Percentiles rank a stretch among this genome's conserved stretches.
These are phyloP conservation scores for Buphagus erythrorhynchus DNA, from an alignment of 2,797 vertebrate species.

Conservation along the genomic window DNA sequence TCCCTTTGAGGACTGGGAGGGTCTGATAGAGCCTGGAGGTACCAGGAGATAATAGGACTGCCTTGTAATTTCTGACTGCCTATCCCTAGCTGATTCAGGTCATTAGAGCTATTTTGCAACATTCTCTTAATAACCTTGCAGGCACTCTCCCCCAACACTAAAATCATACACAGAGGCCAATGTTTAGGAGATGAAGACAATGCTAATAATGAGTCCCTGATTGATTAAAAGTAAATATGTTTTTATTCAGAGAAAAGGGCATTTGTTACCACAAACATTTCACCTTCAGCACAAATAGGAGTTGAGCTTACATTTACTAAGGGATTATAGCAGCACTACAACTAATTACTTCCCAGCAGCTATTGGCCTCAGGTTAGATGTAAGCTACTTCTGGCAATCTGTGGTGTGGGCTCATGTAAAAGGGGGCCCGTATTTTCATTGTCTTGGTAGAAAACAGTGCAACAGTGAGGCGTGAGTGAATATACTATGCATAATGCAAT, in stretches of 20 bases:
- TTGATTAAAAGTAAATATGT: constrained; percentile 81
- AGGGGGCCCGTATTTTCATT: neutral
- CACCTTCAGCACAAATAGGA: constrained; percentile 77
- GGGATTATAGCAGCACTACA: constrained; percentile 70
- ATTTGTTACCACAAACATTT: constrained; percentile 80
- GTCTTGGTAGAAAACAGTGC: constrained; percentile 38
- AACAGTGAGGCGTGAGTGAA: neutral
- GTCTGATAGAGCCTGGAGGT: neutral
- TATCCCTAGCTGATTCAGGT: constrained; percentile 53
- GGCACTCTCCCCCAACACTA: neutral
- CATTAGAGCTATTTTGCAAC: constrained; percentile 67
- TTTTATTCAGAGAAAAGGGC: constrained; percentile 77
- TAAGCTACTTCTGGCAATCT: constrained; percentile 59
- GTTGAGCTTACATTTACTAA: constrained; percentile 73
- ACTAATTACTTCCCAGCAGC: constrained; percentile 82
- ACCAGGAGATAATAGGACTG: neutral
- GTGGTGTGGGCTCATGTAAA: constrained; percentile 59
- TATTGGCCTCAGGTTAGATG: constrained; percentile 74
- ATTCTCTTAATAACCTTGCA: constrained; percentile 70
- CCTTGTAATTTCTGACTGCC: neutral
- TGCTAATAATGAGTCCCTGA: constrained; percentile 78
- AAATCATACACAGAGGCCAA: constrained; percentile 59
- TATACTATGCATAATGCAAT: constrained; percentile 44
- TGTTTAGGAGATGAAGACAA: constrained; percentile 75
- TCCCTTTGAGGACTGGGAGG: neutral